Conservation (phyloP, 2,113 vertebrate species). For the Crotophaga sulcirostris region DNA sequence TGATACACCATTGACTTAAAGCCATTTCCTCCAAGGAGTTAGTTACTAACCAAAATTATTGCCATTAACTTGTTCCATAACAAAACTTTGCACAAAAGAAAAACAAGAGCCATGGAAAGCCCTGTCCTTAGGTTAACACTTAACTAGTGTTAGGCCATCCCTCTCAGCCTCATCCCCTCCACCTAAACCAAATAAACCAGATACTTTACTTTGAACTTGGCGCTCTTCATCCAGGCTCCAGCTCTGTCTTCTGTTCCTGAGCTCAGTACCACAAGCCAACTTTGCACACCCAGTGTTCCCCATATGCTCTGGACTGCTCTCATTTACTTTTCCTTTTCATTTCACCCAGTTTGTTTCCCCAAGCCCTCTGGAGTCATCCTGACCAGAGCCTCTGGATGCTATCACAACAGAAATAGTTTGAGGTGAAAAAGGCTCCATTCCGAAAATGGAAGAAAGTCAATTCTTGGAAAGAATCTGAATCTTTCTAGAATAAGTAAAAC, state of each 20-base stretch:
- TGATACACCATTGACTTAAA: slow-evolving; percentile 12
- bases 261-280: not conserved
- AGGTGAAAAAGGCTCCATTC: not conserved
- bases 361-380: not conserved
- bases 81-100: not conserved
- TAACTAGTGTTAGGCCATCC: not conserved
- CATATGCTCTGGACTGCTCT: not conserved
- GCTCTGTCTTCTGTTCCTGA: not conserved
- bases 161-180: not conserved
- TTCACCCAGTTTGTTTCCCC: not conserved
- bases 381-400: not conserved
- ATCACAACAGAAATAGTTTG: not conserved
- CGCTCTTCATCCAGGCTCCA: not conserved
- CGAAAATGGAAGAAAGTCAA: not conserved
- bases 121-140: not conserved
- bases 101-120: not conserved
- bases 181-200: not conserved
- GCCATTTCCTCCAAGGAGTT: not conserved
- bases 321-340: not conserved
- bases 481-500: slow-evolving; percentile 50
- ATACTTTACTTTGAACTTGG: not conserved
- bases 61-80: not conserved
- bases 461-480: slow-evolving; percentile 21
- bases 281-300: not conserved
- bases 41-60: slow-evolving; percentile 34